A percentile compares a stretch with the other conserved stretches of the same genome.
Conservation (phyloP, 1,140 invertebrate genomes). For the Drosophila tropicalis region DNA sequence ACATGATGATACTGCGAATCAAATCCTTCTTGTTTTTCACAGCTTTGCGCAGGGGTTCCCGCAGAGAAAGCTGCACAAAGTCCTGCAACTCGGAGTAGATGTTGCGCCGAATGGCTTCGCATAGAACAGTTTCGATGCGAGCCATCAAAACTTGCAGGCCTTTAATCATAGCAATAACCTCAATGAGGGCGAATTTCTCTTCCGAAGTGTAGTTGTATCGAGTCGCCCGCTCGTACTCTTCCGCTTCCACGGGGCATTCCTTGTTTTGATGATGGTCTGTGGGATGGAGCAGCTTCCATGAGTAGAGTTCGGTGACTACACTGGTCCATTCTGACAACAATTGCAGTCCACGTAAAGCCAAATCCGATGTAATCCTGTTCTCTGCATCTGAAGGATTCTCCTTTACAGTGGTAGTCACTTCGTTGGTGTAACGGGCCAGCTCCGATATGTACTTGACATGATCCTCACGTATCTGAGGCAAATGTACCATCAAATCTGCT, state of each 20-base stretch:
- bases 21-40: conserved; percentile 99
- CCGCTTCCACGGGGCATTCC: conserved; percentile 97
- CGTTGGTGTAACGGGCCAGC: conserved; percentile 96
- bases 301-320: conserved; percentile 98
- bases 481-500: conserved; percentile 97
- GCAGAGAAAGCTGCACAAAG: conserved; percentile 95
- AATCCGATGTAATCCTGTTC: conserved; percentile 95
- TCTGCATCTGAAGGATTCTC: conserved; percentile 96
- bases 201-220: conserved; percentile 98
- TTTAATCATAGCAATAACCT: conserved; percentile 99
- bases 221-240: conserved; percentile 99
- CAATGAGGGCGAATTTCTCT: conserved; percentile 99
- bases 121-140: conserved; percentile 98
- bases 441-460: conserved; percentile 99
- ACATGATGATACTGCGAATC: conserved; percentile 96
- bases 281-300: conserved; percentile 99
- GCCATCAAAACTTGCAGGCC: conserved; percentile 98
- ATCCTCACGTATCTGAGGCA: conserved; percentile 97
- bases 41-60: conserved; percentile 97
- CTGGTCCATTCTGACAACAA: conserved; percentile 98
- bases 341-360: conserved; percentile 96
- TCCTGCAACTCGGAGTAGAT: conserved; percentile 99
- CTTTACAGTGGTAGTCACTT: conserved; percentile 96
- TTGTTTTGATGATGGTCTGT: conserved; percentile 98
- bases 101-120: conserved; percentile 96